A percentile compares a stretch with the other conserved stretches of the same genome.
Evolutionary conservation across 2,888 invertebrate species (phyloP).

Genomic region (Aradus depressus): DNA sequence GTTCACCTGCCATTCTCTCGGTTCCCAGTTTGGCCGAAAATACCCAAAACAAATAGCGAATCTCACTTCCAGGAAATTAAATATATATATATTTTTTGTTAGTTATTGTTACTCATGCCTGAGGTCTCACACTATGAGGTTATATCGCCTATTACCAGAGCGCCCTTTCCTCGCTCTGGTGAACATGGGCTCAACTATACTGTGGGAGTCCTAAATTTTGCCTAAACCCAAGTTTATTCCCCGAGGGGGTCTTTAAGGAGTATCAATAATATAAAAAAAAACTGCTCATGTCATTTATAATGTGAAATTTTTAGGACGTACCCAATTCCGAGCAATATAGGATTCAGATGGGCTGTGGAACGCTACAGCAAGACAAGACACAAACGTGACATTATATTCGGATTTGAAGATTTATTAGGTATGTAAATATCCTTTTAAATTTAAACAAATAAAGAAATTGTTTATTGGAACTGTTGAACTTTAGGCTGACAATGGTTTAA

Average conservation of each 20-base stretch:
- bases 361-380: constrained; percentile 38
- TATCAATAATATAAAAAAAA: background rate
- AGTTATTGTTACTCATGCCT: too few relatives aligned
- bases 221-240: too few relatives aligned
- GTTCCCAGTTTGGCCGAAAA: background rate
- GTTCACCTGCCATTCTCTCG: background rate
- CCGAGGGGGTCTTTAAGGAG: too few relatives aligned
- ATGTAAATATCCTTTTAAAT: too few relatives aligned
- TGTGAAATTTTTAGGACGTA: constrained; percentile 30
- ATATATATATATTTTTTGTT: background rate
- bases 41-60: background rate
- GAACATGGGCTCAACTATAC: too few relatives aligned
- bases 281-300: background rate
- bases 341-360: constrained; percentile 32
- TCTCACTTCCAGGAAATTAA: background rate
- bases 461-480: too few relatives aligned
- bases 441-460: too few relatives aligned
- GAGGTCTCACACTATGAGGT: too few relatives aligned
- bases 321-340: constrained; percentile 31
- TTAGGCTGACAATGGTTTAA: too few relatives aligned
- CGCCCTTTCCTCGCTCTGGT: too few relatives aligned
- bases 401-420: constrained; percentile 50
- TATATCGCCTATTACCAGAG: too few relatives aligned
- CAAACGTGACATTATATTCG: constrained; percentile 49
- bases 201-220: too few relatives aligned